Evolutionary conservation across 2,797 vertebrate genomes (phyloP).

Genomic region (Agapornis canus): DNA sequence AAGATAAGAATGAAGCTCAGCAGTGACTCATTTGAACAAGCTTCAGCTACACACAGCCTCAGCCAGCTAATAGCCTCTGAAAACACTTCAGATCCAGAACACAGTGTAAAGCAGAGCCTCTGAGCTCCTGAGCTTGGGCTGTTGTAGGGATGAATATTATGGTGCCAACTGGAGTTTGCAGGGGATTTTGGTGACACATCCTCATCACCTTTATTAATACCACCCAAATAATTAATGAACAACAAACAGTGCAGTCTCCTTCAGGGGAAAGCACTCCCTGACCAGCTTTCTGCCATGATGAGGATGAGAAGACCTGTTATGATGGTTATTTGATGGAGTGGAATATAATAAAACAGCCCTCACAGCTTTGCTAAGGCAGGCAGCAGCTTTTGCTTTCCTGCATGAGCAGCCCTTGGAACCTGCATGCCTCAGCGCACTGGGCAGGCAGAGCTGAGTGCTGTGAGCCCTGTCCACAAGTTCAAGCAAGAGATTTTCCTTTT

Average conservation of each 20-base stretch:
- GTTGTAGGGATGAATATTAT: not conserved
- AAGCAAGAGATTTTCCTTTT: not conserved
- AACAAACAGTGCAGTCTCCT: not conserved
- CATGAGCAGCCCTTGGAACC: not conserved
- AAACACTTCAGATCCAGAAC: not conserved
- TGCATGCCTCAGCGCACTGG: not conserved
- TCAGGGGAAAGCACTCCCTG: not conserved
- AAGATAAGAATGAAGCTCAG: slow-evolving; percentile 36
- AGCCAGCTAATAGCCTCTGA: not conserved
- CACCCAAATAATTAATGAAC: not conserved
- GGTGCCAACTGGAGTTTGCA: not conserved
- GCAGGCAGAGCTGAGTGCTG: not conserved
- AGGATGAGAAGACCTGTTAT: slow-evolving; percentile 4
- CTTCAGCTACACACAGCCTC: not conserved
- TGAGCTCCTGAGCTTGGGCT: not conserved
- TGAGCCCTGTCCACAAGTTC: not conserved
- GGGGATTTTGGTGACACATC: not conserved
- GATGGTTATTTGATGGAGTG: not conserved
- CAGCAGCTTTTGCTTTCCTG: slow-evolving; percentile 8
- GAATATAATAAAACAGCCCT: not conserved
- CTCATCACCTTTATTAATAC: not conserved
- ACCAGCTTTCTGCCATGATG: not conserved
- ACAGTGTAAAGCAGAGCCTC: not conserved
- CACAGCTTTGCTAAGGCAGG: slow-evolving; percentile 20
- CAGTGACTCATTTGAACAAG: slow-evolving; percentile 37